Conservation (phyloP, 2,888 invertebrate species). For the Agelastica alni region DNA sequence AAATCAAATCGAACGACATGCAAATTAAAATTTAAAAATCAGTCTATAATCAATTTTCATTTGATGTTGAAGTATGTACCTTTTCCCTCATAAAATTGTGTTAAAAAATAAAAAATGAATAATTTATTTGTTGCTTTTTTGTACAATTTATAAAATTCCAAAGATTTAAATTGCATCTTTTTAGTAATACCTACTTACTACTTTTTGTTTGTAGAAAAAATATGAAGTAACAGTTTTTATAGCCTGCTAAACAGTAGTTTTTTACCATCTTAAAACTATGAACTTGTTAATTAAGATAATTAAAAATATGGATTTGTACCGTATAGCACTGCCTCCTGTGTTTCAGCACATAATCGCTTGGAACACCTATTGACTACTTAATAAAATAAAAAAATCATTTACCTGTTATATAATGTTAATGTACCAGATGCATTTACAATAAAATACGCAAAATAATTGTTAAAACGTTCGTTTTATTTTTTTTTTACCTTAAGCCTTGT, state of each 20-base stretch:
- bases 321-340: conserved; percentile 59
- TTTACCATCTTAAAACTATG: conserved; percentile 13
- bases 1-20: too few relatives aligned
- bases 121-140: too few relatives aligned
- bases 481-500: not conserved
- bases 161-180: too few relatives aligned
- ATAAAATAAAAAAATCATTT: conserved; percentile 55
- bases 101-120: too few relatives aligned
- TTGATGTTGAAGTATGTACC: too few relatives aligned
- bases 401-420: conserved; percentile 58
- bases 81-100: too few relatives aligned
- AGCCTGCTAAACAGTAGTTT: conserved; percentile 13
- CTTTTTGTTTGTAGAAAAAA: too few relatives aligned
- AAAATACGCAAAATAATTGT: conserved; percentile 58
- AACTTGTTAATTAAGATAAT: conserved; percentile 9
- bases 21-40: too few relatives aligned
- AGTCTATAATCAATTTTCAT: too few relatives aligned
- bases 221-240: too few relatives aligned
- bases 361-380: conserved; percentile 58
- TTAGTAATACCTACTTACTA: too few relatives aligned
- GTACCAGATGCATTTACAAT: conserved; percentile 59
- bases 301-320: conserved; percentile 49
- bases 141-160: too few relatives aligned
- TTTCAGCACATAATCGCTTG: conserved; percentile 59
- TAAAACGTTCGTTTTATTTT: conserved; percentile 40